Conservation (phyloP, 1,140 invertebrate genomes). For the Drosophila pruinosa region DNA sequence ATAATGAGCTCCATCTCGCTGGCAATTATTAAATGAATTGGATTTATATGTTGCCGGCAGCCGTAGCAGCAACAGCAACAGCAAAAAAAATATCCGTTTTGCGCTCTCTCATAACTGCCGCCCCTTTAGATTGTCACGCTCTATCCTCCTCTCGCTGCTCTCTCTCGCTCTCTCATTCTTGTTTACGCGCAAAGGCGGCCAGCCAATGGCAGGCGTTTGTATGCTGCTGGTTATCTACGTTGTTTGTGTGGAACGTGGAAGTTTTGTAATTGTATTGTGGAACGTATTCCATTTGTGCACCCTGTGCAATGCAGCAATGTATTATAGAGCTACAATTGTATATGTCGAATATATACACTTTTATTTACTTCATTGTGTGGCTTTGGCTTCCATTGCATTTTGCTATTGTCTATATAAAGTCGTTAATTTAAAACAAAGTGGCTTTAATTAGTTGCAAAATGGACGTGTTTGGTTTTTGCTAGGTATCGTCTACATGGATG, state of each 20-base stretch:
- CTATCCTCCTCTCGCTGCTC: background rate
- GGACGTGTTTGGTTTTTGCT: background rate
- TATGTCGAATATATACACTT: background rate
- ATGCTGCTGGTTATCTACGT: conserved; percentile 45
- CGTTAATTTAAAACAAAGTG: conserved; percentile 37
- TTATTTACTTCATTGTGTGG: conserved; percentile 16
- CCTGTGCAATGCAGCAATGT: background rate
- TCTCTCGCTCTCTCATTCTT: background rate
- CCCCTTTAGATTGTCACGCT: conserved; percentile 15
- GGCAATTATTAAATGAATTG: conserved; percentile 83
- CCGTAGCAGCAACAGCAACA: conserved; percentile 12
- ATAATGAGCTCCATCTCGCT: conserved; percentile 82
- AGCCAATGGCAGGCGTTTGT: conserved; percentile 58
- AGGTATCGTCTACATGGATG: background rate
- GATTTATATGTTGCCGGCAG: conserved; percentile 67
- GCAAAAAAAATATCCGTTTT: background rate
- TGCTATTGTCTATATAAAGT: conserved; percentile 30
- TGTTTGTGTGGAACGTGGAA: conserved; percentile 66
- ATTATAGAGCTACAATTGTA: background rate
- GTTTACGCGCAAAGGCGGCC: background rate
- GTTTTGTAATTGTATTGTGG: conserved; percentile 44
- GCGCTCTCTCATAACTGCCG: conserved; percentile 15
- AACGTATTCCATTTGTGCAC: conserved; percentile 43
- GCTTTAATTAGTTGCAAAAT: conserved; percentile 65
- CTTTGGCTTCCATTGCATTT: conserved; percentile 10